Base-by-base conservation (phyloP, 2,888 invertebrate genomes). In the Noctua pronuba region DNA sequence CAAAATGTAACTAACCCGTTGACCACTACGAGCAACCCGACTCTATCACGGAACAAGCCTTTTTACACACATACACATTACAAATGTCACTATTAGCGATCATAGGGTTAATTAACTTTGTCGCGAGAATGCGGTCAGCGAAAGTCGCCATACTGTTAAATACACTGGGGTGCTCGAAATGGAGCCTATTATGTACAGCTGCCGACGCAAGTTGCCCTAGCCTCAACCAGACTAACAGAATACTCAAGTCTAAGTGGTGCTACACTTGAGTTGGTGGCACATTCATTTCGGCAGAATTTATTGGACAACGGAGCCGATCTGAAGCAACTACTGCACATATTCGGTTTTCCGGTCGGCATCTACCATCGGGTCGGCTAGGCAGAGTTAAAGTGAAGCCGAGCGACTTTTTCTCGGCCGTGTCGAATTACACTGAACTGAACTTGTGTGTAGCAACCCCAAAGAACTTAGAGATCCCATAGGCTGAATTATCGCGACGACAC, bases 401-500 rank as follows among this genome's bases (percentile, higher is more conserved):
- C 0, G n/a, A 2, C 6, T 55, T 55, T 55, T 55, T 55, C 55
- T 55, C 5, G 1, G n/a, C 55, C 13, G 13, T 28, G 13, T 55
- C 13, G n/a, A 55, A 55, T 28, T 16, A 28, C 7, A 7, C 28
- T n/a, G 13, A 28, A 16, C 28, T 31, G 21, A 31, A 31, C 4
- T 31, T 8, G 60, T 60, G 60, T 58, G 28, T 58, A 31, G 8
- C 31, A 21, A 31, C 62, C 18, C 21, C 31, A 62, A 28, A 62
- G 62, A 38, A 35, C 41, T 60, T 49, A 28, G 10, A 46, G 18
- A 77, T 44, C 4, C 13, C 21, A 18, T n/a, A 62, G 24, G 18
- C 49, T 64, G 3, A 35, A 73, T 60, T 52, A 70, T 21, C 67
- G 46, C 60, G 35, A 77, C 44, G 18, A 1, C 44, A 68, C n/a